Evolutionary conservation across 92 coral and sea anemone genomes (phyloP), one percentile per base, ranked within the genome.

Genomic region (Porites evermanni): DNA sequence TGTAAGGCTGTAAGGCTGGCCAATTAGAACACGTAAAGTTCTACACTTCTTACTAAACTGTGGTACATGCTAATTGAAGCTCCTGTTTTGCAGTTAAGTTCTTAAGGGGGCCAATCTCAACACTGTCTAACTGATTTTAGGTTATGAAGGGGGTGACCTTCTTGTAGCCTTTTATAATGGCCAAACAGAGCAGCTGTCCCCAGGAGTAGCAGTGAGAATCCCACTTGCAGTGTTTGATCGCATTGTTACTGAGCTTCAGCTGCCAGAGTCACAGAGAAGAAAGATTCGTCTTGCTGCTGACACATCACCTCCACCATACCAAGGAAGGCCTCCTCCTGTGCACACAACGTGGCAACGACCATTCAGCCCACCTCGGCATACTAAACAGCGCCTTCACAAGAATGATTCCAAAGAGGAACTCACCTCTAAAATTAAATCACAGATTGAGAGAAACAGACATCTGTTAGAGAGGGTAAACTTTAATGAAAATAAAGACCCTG

Each of bases 91-190:
- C 47, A 29, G 2, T 29, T 65, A 11, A 65, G 1, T 19, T 16
- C 9, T 16, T 65, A 2, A 65, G 6, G 0, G 0, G 13, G 9
- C 72, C 24, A 6, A 21, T 47, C 7, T 17, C 12, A 8, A 12
- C 20, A 8, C 29, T 52, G 16, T 16, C 8, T 23, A 13, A 54
- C 26, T 32, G 52, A 17, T 8, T n/a, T 7, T 65, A 83, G 87
- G 87, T 73, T 83, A 90, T 67, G 91, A 88, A 72, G 93, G 91
- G 6, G 97, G 98, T 12, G 87, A 81, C 20, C 84, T 97, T 19
- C 83, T 97, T 14, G 98, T 97, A 18, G 94, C 98, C 14, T 97
- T 97, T 79, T 93, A 82, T 89, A 97, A 97, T 61, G 98, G 98
- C 4, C 93, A 95, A 77, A 97, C 99, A 12, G 90, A 75, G 53